Evolutionary conservation across 2,113 vertebrate genomes (phyloP), one percentile per base, ranked within the genome.

Genomic region (Cyanoderma ruficeps): DNA sequence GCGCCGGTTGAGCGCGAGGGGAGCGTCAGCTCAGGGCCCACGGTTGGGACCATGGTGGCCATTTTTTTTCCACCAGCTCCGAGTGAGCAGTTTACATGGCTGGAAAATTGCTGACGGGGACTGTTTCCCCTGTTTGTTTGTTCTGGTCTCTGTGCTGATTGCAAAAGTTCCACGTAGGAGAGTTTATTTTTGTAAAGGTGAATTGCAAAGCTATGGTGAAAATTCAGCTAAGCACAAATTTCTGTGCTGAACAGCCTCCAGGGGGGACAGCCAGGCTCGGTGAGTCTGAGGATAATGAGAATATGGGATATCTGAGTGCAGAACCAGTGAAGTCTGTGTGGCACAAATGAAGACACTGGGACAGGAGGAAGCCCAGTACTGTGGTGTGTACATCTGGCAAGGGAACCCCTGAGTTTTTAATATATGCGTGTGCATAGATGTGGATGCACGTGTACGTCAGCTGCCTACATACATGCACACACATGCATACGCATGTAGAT

Each of bases 171-270:
- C 82, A 89, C 67, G 56, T 91, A 95, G 61, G 90, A 93, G 90
- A 93, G 96, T 96, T 97, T 96, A 96, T 94, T 97, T 97, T 97
- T 97, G 92, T 97, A 95, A 94, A 96, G 93, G 94, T 96, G 95
- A 94, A 96, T 90, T 97, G 95, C 91, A 94, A 33, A 96, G 95
- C 96, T 94, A 53, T 9, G 85, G 86, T 81, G 90, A 96, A 97
- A 97, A 94, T 92, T 93, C 84, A 97, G 94, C 95, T 96, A 96
- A 97, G 95, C 93, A 93, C 72, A 89, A 94, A 95, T 96, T 94
- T 96, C 94, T 93, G 78, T 47, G 52, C 81, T 77, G 95, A 90
- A 39, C 71, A 75, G 93, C 92, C 90, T 92, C 93, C 67, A 24
- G 85, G 79, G 96, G 88, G 82, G 80, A 94, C 74, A 88, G 71